Conservation (phyloP, 2,888 invertebrate species). For the Plebejus argus region DNA sequence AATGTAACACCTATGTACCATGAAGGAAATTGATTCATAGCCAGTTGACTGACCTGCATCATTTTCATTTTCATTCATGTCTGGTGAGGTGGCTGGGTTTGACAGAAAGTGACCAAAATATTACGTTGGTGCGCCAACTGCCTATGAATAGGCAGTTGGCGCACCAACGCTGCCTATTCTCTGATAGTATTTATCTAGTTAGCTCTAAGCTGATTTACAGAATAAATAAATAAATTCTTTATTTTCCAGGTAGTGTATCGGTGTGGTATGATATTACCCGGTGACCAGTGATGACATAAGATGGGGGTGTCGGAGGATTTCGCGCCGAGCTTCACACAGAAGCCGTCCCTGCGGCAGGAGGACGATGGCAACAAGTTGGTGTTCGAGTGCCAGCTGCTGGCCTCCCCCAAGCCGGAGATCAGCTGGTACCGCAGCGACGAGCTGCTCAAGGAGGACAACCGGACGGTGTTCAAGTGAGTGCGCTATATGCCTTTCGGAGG, state of each 20-base stretch:
- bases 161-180: too few relatives aligned
- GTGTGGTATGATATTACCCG: slow-evolving; percentile 45
- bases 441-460: slow-evolving; percentile 89
- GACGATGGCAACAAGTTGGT: slow-evolving; percentile 97
- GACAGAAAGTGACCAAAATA: too few relatives aligned
- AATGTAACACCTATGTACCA: too few relatives aligned
- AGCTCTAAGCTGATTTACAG: too few relatives aligned
- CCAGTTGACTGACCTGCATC: too few relatives aligned
- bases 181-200: too few relatives aligned
- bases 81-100: too few relatives aligned
- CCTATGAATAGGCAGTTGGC: too few relatives aligned
- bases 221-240: not conserved
- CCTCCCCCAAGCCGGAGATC: slow-evolving; percentile 94
- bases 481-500: too few relatives aligned
- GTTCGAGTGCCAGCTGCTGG: slow-evolving; percentile 95
- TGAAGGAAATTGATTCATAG: too few relatives aligned
- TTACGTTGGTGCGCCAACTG: too few relatives aligned
- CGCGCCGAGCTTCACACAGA: slow-evolving; percentile 99
- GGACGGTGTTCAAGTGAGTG: slow-evolving; percentile 89
- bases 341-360: slow-evolving; percentile 97
- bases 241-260: slow-evolving; percentile 51
- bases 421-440: slow-evolving; percentile 95
- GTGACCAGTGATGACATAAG: slow-evolving; percentile 67
- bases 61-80: too few relatives aligned
- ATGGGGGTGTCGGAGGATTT: slow-evolving; percentile 96